Evolutionary conservation across 2,888 invertebrate species (phyloP).

Genomic region (Dorcus hopei): DNA sequence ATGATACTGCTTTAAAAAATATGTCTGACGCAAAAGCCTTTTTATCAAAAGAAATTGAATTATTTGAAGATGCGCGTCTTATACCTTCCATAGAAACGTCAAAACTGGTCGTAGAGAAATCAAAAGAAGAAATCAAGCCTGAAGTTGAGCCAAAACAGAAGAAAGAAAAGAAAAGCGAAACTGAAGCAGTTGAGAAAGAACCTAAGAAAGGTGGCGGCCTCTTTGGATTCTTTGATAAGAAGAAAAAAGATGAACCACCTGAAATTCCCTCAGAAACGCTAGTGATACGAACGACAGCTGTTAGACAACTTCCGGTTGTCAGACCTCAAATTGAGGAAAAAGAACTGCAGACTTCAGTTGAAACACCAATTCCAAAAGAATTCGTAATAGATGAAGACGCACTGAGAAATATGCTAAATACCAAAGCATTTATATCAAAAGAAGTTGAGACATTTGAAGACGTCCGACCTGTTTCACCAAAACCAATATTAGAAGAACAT

Average conservation of each 20-base stretch:
- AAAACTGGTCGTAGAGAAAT: background rate
- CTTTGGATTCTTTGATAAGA: slow-evolving; percentile 27
- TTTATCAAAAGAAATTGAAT: slow-evolving; percentile 30
- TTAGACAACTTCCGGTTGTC: slow-evolving; percentile 12
- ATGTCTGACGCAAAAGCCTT: slow-evolving; percentile 31
- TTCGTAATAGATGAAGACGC: slow-evolving; percentile 11
- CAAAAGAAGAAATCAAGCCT: background rate
- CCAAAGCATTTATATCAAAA: slow-evolving; percentile 31
- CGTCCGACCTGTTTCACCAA: slow-evolving; percentile 19
- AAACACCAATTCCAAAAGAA: background rate
- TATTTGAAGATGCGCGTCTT: slow-evolving; percentile 25
- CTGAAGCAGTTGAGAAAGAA: slow-evolving; percentile 16
- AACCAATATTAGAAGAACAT: background rate
- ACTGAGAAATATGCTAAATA: slow-evolving; percentile 24
- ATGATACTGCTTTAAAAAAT: slow-evolving; percentile 13
- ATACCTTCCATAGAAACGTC: background rate
- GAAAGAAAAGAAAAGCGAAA: slow-evolving; percentile 1
- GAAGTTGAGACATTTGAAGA: slow-evolving; percentile 30
- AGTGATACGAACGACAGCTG: slow-evolving; percentile 3
- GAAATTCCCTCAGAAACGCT: background rate
- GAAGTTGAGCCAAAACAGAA: background rate
- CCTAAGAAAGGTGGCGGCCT: slow-evolving; percentile 27
- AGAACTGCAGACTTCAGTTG: background rate
- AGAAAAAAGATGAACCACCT: slow-evolving; percentile 12
- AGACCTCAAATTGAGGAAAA: slow-evolving; percentile 1